Percentiles rank a stretch among this genome's conserved stretches.
Conservation (phyloP, 1,140 invertebrate species). For the Palaemon carinicauda region DNA sequence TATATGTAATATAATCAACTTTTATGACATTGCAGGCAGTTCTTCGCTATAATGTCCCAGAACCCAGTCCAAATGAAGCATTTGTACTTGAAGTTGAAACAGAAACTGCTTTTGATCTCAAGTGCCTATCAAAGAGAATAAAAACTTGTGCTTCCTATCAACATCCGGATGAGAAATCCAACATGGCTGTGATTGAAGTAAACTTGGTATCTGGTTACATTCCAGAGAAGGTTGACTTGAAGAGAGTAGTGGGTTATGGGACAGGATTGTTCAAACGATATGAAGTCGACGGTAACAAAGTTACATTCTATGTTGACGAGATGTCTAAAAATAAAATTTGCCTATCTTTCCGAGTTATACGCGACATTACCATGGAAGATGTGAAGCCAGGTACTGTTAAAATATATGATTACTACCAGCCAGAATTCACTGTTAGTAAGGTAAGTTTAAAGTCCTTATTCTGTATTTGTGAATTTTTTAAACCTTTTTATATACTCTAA, state of each 20-base stretch:
- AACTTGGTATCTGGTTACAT: constrained; percentile 59
- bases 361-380: constrained; percentile 66
- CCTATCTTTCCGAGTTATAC: constrained; percentile 66
- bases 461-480: too few species aligned
- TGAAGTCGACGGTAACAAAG: constrained; percentile 64
- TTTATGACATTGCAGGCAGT: constrained; percentile 38
- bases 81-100: constrained; percentile 38
- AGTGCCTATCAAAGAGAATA: constrained; percentile 41
- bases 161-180: constrained; percentile 44
- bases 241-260: constrained; percentile 51
- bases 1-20: too few species aligned
- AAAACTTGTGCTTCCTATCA: constrained; percentile 53
- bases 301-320: constrained; percentile 68
- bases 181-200: constrained; percentile 60
- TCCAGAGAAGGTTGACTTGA: constrained; percentile 49
- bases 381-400: constrained; percentile 73
- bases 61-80: constrained; percentile 38
- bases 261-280: constrained; percentile 63
- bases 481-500: too few species aligned
- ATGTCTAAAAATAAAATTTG: constrained; percentile 64
- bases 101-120: constrained; percentile 16
- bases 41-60: constrained; percentile 52
- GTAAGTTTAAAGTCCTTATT: constrained; percentile 12
- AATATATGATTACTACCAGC: constrained; percentile 76
- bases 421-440: constrained; percentile 65